A percentile compares a stretch with the other conserved stretches of the same genome.
phyloP scores from a whole-genome alignment of 2,113 vertebrate genomes.

The Platichthys flesus region DNA sequence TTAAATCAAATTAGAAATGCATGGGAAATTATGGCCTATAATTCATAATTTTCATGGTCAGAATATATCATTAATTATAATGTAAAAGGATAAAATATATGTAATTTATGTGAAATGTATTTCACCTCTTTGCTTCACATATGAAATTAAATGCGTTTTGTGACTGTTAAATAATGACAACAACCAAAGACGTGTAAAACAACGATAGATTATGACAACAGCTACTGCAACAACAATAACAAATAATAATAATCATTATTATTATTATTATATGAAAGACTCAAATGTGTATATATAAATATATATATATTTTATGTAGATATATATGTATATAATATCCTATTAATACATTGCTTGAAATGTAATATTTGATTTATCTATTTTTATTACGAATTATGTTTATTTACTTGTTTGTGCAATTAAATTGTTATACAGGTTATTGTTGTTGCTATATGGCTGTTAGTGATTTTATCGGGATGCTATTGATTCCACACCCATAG shows the following conservation, averaged over 20 bases:
- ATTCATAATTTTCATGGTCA: neutral
- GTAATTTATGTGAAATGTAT: neutral
- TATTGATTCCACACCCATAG: constrained; percentile 86
- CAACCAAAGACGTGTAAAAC: neutral
- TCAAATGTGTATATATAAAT: no score
- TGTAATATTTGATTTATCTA: no score
- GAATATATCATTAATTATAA: neutral
- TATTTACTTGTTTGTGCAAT: no score
- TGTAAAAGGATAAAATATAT: neutral
- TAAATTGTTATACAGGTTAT: no score
- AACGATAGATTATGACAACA: neutral
- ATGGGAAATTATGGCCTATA: no score
- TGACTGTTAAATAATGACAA: neutral
- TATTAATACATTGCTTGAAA: no score
- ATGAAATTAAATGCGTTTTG: neutral
- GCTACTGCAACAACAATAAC: neutral
- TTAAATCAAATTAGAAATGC: no score
- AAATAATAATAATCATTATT: neutral
- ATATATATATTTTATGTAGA: no score
- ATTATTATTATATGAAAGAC: neutral
- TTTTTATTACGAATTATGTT: no score
- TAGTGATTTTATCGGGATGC: no score
- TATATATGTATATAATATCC: no score
- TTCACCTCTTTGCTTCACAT: neutral
- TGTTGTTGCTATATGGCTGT: no score